These are phyloP conservation scores for Triops cancriformis DNA, from an alignment of 1,140 invertebrate species.

Conservation along the genomic window DNA sequence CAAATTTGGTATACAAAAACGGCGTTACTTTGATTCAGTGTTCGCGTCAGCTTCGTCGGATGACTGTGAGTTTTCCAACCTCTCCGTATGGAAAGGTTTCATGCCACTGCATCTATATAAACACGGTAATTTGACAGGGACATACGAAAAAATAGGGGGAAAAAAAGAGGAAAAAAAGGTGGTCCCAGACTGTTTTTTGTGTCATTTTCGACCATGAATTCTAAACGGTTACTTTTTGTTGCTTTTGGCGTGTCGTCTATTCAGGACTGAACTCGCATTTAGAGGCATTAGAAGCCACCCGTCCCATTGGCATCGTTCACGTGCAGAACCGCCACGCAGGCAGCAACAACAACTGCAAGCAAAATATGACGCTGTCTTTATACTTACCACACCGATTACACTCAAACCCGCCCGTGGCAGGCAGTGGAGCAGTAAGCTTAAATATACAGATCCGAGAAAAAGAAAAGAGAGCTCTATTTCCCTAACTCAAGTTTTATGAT, in stretches of 20 bases:
- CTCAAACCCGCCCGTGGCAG: constrained; percentile 34
- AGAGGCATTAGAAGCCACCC: constrained; percentile 36
- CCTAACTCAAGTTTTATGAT: not conserved
- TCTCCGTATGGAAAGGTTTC: constrained; percentile 35
- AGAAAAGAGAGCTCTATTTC: not conserved
- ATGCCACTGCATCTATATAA: constrained; percentile 37
- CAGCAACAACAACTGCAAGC: constrained; percentile 32
- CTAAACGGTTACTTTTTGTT: not conserved
- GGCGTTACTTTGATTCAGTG: constrained; percentile 34
- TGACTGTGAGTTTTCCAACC: constrained; percentile 34
- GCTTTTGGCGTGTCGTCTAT: not conserved
- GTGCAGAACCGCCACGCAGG: constrained; percentile 29
- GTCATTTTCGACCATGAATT: not conserved
- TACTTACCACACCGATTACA: constrained; percentile 35
- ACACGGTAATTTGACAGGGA: constrained; percentile 31
- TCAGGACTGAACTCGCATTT: constrained; percentile 35
- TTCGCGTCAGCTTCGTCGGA: constrained; percentile 31
- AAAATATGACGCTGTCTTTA: constrained; percentile 35
- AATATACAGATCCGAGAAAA: constrained; percentile 15
- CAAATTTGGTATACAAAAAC: constrained; percentile 36
- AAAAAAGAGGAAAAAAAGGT: not conserved
- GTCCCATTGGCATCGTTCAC: constrained; percentile 35
- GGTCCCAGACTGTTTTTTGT: not conserved
- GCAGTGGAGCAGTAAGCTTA: constrained; percentile 33
- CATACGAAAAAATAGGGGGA: not conserved